A percentile compares a stretch with the other conserved stretches of the same genome.
These are phyloP conservation scores for Hydroisotoma schaefferi DNA, from an alignment of 2,888 invertebrate genomes.

Conservation along the genomic window DNA sequence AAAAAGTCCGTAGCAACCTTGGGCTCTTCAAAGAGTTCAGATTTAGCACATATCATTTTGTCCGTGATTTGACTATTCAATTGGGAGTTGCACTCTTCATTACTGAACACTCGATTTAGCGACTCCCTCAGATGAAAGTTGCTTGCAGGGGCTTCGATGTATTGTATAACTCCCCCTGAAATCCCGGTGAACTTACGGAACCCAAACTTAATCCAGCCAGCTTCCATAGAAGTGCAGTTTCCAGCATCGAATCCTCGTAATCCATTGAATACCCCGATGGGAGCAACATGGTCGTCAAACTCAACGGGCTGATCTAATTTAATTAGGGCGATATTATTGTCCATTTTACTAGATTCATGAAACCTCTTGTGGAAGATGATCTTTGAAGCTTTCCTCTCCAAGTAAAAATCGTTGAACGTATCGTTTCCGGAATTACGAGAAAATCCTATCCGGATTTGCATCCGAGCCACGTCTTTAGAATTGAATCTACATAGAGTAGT, in stretches of 20 bases:
- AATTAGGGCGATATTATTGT: slow-evolving; percentile 41
- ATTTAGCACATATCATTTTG: slow-evolving; percentile 40
- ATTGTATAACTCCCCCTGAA: slow-evolving; percentile 37
- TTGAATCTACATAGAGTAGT: too few relatives aligned
- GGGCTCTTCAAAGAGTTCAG: slow-evolving; percentile 32
- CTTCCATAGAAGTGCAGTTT: slow-evolving; percentile 32
- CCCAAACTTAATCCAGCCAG: slow-evolving; percentile 41
- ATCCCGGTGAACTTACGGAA: slow-evolving; percentile 37
- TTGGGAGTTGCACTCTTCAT: slow-evolving; percentile 26
- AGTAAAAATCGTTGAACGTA: slow-evolving; percentile 35
- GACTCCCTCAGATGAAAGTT: slow-evolving; percentile 37
- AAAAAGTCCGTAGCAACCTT: slow-evolving; percentile 30
- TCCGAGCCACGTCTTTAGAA: slow-evolving; percentile 38
- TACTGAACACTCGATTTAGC: slow-evolving; percentile 31
- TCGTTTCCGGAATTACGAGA: slow-evolving; percentile 29
- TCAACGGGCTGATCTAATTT: slow-evolving; percentile 35
- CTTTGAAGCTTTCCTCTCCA: slow-evolving; percentile 34
- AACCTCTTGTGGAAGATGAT: slow-evolving; percentile 42
- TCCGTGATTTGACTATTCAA: slow-evolving; percentile 35
- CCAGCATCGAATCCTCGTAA: slow-evolving; percentile 31
- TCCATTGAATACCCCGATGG: slow-evolving; percentile 35
- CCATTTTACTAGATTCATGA: slow-evolving; percentile 41
- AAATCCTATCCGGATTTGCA: slow-evolving; percentile 42
- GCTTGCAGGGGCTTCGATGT: slow-evolving; percentile 37
- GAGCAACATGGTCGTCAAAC: slow-evolving; percentile 36